Conservation (phyloP, 2,888 invertebrate species). For the Sarcophaga caerulescens region DNA sequence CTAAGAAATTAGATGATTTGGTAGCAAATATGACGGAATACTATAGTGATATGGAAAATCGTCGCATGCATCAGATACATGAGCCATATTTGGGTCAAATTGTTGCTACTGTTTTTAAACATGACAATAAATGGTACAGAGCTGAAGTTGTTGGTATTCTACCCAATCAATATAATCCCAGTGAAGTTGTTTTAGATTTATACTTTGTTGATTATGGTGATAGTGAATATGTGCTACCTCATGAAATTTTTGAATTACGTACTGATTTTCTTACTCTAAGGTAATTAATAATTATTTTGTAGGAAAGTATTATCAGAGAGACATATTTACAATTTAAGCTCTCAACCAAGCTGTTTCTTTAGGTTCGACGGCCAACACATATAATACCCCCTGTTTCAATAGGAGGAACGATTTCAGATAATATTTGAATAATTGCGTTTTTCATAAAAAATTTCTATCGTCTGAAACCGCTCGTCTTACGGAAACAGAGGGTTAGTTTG, state of each 20-base stretch:
- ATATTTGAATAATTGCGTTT: no score
- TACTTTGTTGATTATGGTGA: conserved; percentile 96
- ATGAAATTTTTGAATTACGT: conserved; percentile 87
- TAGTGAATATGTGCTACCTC: conserved; percentile 85
- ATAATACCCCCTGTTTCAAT: no score
- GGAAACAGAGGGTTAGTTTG: no score
- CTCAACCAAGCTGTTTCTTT: no score
- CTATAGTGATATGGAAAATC: conserved; percentile 86
- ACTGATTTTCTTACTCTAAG: conserved; percentile 84
- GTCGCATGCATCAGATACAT: conserved; percentile 84
- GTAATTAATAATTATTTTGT: conserved; percentile 68
- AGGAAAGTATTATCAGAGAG: neutral
- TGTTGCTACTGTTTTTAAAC: conserved; percentile 91
- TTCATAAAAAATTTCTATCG: no score
- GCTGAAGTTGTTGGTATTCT: conserved; percentile 85
- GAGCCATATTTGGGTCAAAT: conserved; percentile 87
- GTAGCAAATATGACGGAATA: conserved; percentile 92
- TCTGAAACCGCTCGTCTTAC: no score
- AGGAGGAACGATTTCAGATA: no score
- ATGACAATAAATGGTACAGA: conserved; percentile 89
- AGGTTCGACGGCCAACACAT: no score
- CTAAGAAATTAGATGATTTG: conserved; percentile 89
- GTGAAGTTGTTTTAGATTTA: conserved; percentile 85
- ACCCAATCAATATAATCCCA: conserved; percentile 84
- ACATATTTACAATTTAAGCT: no score